phyloP scores from a whole-genome alignment of 1,140 invertebrate genomes.

The Popillia japonica region DNA sequence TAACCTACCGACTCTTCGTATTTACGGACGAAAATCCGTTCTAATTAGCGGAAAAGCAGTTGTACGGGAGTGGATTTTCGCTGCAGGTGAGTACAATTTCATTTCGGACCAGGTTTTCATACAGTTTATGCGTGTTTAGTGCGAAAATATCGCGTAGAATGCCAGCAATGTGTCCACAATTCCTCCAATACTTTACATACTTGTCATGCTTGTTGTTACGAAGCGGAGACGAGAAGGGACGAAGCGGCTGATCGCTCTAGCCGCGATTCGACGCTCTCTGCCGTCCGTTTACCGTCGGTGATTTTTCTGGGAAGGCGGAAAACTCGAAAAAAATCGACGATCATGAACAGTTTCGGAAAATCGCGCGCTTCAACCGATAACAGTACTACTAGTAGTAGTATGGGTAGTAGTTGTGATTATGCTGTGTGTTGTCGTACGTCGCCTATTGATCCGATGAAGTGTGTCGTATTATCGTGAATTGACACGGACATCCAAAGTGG shows the following conservation, averaged over 20 bases:
- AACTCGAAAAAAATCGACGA: conserved; percentile 34
- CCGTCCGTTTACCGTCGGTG: conserved; percentile 38
- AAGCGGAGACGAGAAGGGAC: conserved; percentile 41
- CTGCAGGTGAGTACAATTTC: conserved; percentile 72
- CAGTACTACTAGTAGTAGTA: background rate
- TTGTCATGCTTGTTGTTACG: conserved; percentile 71
- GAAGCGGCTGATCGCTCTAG: conserved; percentile 39
- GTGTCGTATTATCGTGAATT: conserved; percentile 30
- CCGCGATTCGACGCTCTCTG: conserved; percentile 42
- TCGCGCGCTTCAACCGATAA: conserved; percentile 22
- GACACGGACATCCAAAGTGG: conserved; percentile 40
- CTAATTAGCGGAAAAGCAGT: conserved; percentile 65
- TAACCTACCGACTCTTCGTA: conserved; percentile 82
- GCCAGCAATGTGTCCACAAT: conserved; percentile 76
- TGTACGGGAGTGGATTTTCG: conserved; percentile 67
- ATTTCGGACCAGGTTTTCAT: conserved; percentile 65
- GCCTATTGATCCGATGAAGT: conserved; percentile 41
- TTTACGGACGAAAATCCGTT: conserved; percentile 77
- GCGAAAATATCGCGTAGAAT: conserved; percentile 70
- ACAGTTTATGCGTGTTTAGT: conserved; percentile 64
- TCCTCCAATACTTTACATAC: conserved; percentile 82
- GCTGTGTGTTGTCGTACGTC: conserved; percentile 15
- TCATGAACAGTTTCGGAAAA: conserved; percentile 38
- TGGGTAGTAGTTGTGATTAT: background rate
- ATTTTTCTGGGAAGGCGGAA: conserved; percentile 37